Conservation (phyloP, 2,113 vertebrate genomes). For the Carlito syrichta region DNA sequence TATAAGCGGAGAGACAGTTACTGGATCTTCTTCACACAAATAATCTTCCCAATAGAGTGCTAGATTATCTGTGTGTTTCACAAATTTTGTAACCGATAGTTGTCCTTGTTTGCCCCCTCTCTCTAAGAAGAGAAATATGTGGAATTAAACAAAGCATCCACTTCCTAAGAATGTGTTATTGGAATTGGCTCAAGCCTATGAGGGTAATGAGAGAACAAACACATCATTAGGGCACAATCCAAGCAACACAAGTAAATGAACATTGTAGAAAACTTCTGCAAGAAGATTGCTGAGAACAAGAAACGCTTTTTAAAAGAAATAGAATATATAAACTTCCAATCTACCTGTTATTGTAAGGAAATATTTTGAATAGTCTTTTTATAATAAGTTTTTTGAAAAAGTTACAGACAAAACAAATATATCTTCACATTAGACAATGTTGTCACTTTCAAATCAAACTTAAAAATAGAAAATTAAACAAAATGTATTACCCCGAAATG, state of each 20-base stretch:
- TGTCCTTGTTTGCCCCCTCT: slow-evolving; percentile 60
- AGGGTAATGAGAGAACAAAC: slow-evolving; percentile 51
- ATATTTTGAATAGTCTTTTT: slow-evolving; percentile 3
- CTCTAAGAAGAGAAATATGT: slow-evolving; percentile 64
- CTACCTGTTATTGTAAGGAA: background rate
- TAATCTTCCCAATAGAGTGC: slow-evolving; percentile 19
- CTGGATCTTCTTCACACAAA: slow-evolving; percentile 62
- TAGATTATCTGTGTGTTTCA: slow-evolving; percentile 49
- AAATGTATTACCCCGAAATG: background rate
- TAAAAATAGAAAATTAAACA: slow-evolving; percentile 14
- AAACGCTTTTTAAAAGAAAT: background rate
- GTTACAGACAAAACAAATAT: background rate
- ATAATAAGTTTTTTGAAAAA: background rate
- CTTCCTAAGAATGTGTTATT: slow-evolving; percentile 63
- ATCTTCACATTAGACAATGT: background rate
- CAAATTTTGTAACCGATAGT: slow-evolving; percentile 32
- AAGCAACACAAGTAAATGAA: slow-evolving; percentile 48
- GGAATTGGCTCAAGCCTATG: background rate
- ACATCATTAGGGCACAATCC: slow-evolving; percentile 37
- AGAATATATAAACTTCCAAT: background rate
- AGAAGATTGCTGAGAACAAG: background rate
- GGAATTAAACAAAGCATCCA: slow-evolving; percentile 65
- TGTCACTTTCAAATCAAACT: slow-evolving; percentile 27
- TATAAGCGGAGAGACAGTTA: slow-evolving; percentile 46
- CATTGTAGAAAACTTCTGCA: background rate